Evolutionary conservation across 2,113 vertebrate species (phyloP).

Genomic region (Paratilapia polleni): DNA sequence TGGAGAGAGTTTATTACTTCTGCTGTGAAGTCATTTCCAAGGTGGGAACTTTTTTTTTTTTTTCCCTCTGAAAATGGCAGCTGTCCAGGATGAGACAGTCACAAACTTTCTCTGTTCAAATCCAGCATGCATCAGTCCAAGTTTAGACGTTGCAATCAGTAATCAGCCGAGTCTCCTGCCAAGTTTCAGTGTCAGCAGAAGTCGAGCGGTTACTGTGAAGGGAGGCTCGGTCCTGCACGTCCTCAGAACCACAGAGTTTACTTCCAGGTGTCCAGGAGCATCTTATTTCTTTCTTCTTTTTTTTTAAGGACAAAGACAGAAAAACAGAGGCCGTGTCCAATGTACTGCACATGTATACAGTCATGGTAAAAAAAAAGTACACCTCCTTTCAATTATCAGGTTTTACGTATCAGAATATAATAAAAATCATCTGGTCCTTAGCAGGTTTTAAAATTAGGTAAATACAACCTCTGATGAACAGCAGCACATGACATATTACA

Average conservation of each 20-base stretch:
- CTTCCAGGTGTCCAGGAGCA: not conserved
- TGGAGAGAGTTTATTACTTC: conserved; percentile 4
- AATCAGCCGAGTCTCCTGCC: not conserved
- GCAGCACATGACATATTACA: not conserved
- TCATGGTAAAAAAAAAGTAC: too few species aligned
- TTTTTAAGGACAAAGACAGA: not conserved
- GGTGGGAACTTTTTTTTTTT: not conserved
- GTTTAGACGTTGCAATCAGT: fast-evolving
- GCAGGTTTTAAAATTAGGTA: too few species aligned
- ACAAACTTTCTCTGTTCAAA: not conserved
- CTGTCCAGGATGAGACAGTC: not conserved
- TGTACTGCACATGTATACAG: fast-evolving
- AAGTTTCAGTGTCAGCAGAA: not conserved
- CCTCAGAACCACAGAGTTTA: fast-evolving
- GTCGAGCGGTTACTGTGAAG: not conserved
- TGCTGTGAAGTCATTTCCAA: not conserved
- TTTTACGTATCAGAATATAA: too few species aligned
- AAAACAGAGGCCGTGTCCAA: not conserved
- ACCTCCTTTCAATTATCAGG: too few species aligned
- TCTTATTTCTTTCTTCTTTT: not conserved
- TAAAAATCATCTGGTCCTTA: too few species aligned
- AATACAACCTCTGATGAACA: too few species aligned
- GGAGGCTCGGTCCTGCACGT: not conserved
- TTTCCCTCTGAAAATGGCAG: not conserved
- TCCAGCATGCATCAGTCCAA: not conserved